Conservation (phyloP, 2,888 invertebrate genomes). For the Nomada flava region DNA sequence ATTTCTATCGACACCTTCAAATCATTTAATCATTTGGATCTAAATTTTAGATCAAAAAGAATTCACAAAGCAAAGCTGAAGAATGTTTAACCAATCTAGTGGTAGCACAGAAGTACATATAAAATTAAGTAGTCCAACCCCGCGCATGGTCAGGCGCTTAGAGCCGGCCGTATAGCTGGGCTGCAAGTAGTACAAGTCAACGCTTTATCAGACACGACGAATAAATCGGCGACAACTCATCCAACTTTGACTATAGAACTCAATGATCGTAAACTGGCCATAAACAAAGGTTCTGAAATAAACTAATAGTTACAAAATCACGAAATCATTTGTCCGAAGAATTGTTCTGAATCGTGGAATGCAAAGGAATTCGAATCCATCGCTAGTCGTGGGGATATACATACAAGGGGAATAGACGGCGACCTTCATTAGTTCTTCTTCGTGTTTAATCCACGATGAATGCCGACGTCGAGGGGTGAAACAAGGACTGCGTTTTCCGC, state of each 20-base stretch:
- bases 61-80: no score
- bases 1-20: no score
- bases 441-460: constrained; percentile 76
- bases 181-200: neutral
- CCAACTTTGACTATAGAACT: no score
- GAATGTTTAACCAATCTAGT: no score
- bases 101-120: no score
- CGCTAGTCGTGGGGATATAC: neutral
- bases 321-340: neutral
- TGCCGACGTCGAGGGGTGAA: constrained; percentile 54
- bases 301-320: no score
- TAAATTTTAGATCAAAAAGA: no score
- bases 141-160: neutral
- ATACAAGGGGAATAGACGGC: constrained; percentile 52
- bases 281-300: no score
- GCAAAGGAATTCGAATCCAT: neutral
- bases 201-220: neutral
- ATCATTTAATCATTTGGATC: no score
- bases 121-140: neutral
- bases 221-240: neutral
- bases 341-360: constrained; percentile 1
- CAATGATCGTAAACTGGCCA: no score
- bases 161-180: neutral
- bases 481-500: constrained; percentile 42
- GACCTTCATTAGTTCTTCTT: constrained; percentile 74